Base-by-base conservation (phyloP, 1,140 invertebrate species). In the Microvelia longipes region DNA sequence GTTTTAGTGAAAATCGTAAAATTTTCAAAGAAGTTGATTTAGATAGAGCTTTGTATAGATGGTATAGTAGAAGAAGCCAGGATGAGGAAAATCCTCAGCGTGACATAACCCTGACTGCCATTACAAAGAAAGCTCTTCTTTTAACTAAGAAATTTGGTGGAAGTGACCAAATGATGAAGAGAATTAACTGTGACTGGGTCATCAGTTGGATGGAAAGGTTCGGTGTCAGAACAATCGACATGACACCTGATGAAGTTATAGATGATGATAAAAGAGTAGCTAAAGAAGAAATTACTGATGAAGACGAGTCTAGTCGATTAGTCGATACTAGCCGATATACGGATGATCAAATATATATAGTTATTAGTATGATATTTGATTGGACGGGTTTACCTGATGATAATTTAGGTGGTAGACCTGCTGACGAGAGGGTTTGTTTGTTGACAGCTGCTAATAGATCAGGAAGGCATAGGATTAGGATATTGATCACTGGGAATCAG, bases 401-500 rank as follows among this genome's bases (percentile, higher is more conserved):
- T 64, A 76, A 61, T 27, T 68, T 66, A 66, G 73, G 66, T 63
- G 15, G 29, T 30, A 29, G 30, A 28, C 65, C 68, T 5, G 71
- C 65, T 2, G 74, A 75, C 2, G 79, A 81, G 69, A 73, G 76
- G n/a, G 78, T 83, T 2, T 83, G 81, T 81, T 76, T 83, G 29
- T 74, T 83, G 61, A 81, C 80, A 71, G 83, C 82, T 0, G 81
- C 79, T 0, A 82, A 83, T 75, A 78, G 79, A 66, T 79, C 78
- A 19, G 82, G 83, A 2, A 75, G 80, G 28, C 82, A 83, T 70
- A 73, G 82, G 28, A 83, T 82, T 1, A 75, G 82, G 27, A 73
- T 84, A 0, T 74, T 83, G 67, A 81, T 83, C 0, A 79, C 81
- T 0, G 82, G 82, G 2, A 78, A 78, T 27, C 74, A 82, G 69